Base-by-base conservation (phyloP, 2,113 vertebrate species). In the Ceyx cyanopectus region DNA sequence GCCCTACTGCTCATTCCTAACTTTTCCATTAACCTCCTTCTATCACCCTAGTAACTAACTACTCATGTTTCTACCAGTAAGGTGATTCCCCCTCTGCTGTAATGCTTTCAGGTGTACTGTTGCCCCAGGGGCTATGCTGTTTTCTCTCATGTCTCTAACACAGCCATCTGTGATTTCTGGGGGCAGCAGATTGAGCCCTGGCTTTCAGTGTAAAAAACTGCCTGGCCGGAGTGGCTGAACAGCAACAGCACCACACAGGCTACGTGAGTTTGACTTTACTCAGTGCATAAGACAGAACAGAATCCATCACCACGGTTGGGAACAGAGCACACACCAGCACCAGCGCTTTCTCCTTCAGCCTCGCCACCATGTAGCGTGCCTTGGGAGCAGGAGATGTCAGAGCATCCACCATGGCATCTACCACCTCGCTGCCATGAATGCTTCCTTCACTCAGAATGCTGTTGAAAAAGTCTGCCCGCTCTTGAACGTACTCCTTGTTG, bases 381-480 rank as follows among this genome's bases (percentile, higher is more conserved):
- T 96, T 97, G 3, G 98, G 98, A 19, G 22, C 40, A 26, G 95
- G 45, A 13, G 98, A 96, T 1, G 27, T 96, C 34, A 98, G 50
- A 13, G 98, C 98, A 45, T 98, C 97, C 56, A 98, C 74, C 97
- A 98, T 98, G 18, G 97, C 97, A 60, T 97, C 70, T 10, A 98
- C 85, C 15, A 98, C 97, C 34, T 96, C 82, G 5, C 18, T 84
- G 45, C 92, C 50, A 1, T 97, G 95, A 27, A 90, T 34, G 84
- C 97, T 97, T 18, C 98, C 98, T 9, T 69, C 18, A 3, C 30
- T 87, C 54, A 98, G 96, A 1, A 88, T 75, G 5, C 92, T 96
- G 21, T 92, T 61, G 82, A 97, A 97, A 79, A 97, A 98, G 46
- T 97, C 54, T 69, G 83, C 97, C 20, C 97, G 85, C 67, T 97